Conservation (phyloP, 2,797 vertebrate genomes). For the Hydrocynus forskahlii region DNA sequence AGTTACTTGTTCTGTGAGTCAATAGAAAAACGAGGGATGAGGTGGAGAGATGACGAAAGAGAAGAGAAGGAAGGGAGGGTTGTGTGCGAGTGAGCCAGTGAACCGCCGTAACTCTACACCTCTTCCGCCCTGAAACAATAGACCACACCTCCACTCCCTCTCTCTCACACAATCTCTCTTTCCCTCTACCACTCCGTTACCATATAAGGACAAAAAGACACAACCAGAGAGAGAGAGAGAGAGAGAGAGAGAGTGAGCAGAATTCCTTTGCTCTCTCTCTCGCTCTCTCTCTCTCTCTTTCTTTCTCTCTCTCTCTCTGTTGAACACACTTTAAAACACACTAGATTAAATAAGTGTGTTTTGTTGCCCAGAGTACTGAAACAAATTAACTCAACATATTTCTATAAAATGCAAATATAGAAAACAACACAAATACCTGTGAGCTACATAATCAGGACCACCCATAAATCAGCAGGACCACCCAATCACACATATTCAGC, state of each 20-base stretch:
- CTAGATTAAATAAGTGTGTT: constrained; percentile 3
- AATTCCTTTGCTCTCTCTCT: constrained; percentile 58
- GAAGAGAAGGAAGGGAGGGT: constrained; percentile 32
- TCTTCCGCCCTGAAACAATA: constrained; percentile 78
- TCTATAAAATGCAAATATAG: too few species aligned
- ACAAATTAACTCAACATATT: too few species aligned
- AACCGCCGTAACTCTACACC: constrained; percentile 71
- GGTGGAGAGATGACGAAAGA: constrained; percentile 14
- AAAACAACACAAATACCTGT: too few species aligned
- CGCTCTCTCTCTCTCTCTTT: constrained; percentile 27
- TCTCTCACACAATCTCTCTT: constrained; percentile 64
- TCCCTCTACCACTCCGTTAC: constrained; percentile 75
- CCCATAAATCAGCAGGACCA: too few species aligned
- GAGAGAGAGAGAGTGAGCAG: constrained; percentile 37
- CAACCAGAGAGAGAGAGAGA: constrained; percentile 61
- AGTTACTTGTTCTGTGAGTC: not conserved
- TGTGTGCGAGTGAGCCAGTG: constrained; percentile 56
- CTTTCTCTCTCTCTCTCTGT: not conserved
- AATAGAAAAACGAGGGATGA: constrained; percentile 6
- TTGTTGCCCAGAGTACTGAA: too few species aligned
- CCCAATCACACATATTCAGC: too few species aligned
- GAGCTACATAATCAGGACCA: too few species aligned
- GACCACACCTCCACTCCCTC: constrained; percentile 77
- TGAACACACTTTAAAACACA: constrained; percentile 49
- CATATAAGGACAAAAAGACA: constrained; percentile 81